These are phyloP conservation scores for Brachionus sp. DNA, from an alignment of 1,140 invertebrate species.

Conservation along the genomic window DNA sequence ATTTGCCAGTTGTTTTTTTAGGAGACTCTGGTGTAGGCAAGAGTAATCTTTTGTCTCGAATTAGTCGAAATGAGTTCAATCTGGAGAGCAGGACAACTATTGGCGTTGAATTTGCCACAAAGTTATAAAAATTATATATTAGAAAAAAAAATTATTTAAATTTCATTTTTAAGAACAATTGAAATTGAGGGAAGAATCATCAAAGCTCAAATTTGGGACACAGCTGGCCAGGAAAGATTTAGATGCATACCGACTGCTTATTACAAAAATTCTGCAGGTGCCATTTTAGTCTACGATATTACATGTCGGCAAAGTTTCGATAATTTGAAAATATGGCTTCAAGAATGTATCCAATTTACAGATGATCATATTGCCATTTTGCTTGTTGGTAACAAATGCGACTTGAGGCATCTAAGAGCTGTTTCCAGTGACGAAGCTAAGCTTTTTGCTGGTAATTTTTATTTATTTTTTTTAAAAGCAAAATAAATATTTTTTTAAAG, in stretches of 20 bases:
- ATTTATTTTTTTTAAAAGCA: not conserved
- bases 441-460: conserved; percentile 39
- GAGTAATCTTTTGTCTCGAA: conserved; percentile 95
- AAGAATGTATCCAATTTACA: conserved; percentile 92
- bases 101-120: conserved; percentile 98
- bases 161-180: conserved; percentile 56
- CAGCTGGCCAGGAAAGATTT: conserved; percentile 84
- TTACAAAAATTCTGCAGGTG: conserved; percentile 88
- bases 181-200: conserved; percentile 93
- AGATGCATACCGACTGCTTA: conserved; percentile 87
- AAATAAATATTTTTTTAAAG: conserved; percentile 4
- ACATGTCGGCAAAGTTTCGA: conserved; percentile 95
- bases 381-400: conserved; percentile 68
- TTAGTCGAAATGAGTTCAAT: conserved; percentile 99
- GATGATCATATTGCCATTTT: conserved; percentile 99
- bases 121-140: conserved; percentile 52
- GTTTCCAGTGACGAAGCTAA: conserved; percentile 45
- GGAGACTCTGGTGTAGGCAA: conserved; percentile 99
- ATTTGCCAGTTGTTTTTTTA: conserved; percentile 95
- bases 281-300: conserved; percentile 84
- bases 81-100: conserved; percentile 99
- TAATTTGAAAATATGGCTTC: conserved; percentile 97
- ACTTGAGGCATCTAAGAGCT: conserved; percentile 39
- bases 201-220: conserved; percentile 94
- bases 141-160: conserved; percentile 56